phyloP scores from a whole-genome alignment of 1,140 invertebrate genomes.

The Elymnias hypermnestra region DNA sequence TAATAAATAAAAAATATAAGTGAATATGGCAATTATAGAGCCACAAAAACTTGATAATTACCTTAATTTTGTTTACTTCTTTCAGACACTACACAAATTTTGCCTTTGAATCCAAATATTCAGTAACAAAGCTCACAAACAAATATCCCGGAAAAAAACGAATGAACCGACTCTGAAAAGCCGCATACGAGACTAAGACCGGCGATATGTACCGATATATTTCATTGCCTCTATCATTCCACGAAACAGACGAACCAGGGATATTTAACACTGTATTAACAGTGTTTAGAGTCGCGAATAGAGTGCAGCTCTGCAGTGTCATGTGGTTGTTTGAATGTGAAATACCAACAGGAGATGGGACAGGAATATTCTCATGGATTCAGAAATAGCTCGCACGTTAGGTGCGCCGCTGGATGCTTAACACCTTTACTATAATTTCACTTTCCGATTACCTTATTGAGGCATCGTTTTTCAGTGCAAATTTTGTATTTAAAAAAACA shows the following conservation, averaged over 20 bases:
- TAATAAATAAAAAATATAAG: too few relatives aligned
- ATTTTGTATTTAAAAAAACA: too few relatives aligned
- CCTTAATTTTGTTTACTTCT: too few relatives aligned
- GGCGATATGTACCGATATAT: conserved; percentile 10
- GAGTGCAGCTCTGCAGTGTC: not conserved
- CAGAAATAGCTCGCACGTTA: conserved; percentile 38
- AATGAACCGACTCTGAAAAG: conserved; percentile 21
- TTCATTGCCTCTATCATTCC: conserved; percentile 14
- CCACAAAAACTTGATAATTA: too few relatives aligned
- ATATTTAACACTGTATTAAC: too few relatives aligned
- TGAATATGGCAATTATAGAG: too few relatives aligned
- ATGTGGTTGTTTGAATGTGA: conserved; percentile 3
- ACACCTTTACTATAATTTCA: not conserved
- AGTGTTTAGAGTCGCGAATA: conserved; percentile 4
- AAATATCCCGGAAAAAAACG: conserved; percentile 10
- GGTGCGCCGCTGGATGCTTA: not conserved
- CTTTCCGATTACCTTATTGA: not conserved
- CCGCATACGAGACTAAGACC: conserved; percentile 14
- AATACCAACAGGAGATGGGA: conserved; percentile 31
- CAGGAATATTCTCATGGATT: conserved; percentile 46
- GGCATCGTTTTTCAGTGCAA: too few relatives aligned
- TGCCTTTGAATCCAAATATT: not conserved
- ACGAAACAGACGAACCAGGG: too few relatives aligned
- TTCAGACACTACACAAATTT: not conserved
- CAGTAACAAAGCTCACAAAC: not conserved